Evolutionary conservation across 2,113 vertebrate species (phyloP).

Genomic region (Romanogobio albipinnatus): DNA sequence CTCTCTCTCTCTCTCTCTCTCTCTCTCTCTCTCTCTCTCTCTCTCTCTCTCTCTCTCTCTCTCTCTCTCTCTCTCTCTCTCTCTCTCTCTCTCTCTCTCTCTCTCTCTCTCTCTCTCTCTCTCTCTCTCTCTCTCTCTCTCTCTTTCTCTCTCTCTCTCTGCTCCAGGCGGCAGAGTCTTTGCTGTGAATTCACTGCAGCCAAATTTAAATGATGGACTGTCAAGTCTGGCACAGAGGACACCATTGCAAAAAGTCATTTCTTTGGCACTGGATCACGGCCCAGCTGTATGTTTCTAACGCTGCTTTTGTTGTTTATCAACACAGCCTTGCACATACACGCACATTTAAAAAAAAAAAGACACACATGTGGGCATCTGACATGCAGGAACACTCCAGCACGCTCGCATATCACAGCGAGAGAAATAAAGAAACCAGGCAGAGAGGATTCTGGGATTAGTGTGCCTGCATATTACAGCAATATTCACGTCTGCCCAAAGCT

Average conservation of each 20-base stretch:
- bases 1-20: slow-evolving; percentile 11
- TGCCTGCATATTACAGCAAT: slow-evolving; percentile 26
- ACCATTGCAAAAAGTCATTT: slow-evolving; percentile 79
- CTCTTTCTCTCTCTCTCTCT: slow-evolving; percentile 10
- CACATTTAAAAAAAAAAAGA: slow-evolving; percentile 45
- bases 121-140: not conserved
- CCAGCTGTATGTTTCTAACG: slow-evolving; percentile 72
- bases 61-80: slow-evolving; percentile 8
- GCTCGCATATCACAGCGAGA: not conserved
- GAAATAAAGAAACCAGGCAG: slow-evolving; percentile 36
- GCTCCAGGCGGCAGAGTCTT: slow-evolving; percentile 76
- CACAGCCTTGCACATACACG: slow-evolving; percentile 55
- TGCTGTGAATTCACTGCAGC: slow-evolving; percentile 75
- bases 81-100: slow-evolving; percentile 6
- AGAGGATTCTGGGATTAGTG: slow-evolving; percentile 45
- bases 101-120: slow-evolving; percentile 11
- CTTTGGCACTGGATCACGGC: slow-evolving; percentile 77
- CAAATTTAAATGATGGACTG: slow-evolving; percentile 82
- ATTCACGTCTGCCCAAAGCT: slow-evolving; percentile 34
- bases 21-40: not conserved
- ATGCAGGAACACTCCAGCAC: slow-evolving; percentile 25
- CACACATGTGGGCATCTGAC: slow-evolving; percentile 45
- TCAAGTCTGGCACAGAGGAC: slow-evolving; percentile 77
- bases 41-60: slow-evolving; percentile 1
- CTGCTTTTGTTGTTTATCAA: slow-evolving; percentile 73